Evolutionary conservation across 2,797 vertebrate genomes (phyloP).

Genomic region (Acomys russatus): DNA sequence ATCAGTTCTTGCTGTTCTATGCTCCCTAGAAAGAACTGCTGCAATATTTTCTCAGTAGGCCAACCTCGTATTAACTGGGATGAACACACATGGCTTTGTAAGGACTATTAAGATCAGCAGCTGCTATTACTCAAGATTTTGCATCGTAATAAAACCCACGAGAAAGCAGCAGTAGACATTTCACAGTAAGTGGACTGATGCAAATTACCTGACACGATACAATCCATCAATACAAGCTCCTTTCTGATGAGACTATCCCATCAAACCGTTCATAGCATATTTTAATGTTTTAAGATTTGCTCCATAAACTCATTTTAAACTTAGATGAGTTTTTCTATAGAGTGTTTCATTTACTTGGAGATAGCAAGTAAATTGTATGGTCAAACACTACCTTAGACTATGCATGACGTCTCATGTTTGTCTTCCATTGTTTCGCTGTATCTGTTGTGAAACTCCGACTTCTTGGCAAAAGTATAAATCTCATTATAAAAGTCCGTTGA

Average conservation of each 20-base stretch:
- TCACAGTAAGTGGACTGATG: not conserved
- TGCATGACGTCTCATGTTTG: constrained; percentile 59
- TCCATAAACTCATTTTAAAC: constrained; percentile 17
- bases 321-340: constrained; percentile 45
- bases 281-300: constrained; percentile 21
- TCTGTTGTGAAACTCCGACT: constrained; percentile 70
- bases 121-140: not conserved
- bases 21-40: not conserved
- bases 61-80: constrained; percentile 24
- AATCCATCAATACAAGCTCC: not conserved
- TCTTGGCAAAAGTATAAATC: constrained; percentile 77
- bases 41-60: constrained; percentile 2
- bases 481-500: constrained; percentile 70
- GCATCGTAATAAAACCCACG: not conserved
- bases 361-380: constrained; percentile 50
- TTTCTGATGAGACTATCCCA: not conserved
- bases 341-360: constrained; percentile 52
- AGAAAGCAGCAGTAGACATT: not conserved
- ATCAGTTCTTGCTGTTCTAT: not conserved
- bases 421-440: constrained; percentile 71
- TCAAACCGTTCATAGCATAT: not conserved
- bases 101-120: not conserved
- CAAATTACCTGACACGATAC: not conserved
- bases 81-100: not conserved
- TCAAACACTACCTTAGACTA: constrained; percentile 65